Evolutionary conservation across 2,113 vertebrate species (phyloP).

Genomic region (Corythaixoides concolor): DNA sequence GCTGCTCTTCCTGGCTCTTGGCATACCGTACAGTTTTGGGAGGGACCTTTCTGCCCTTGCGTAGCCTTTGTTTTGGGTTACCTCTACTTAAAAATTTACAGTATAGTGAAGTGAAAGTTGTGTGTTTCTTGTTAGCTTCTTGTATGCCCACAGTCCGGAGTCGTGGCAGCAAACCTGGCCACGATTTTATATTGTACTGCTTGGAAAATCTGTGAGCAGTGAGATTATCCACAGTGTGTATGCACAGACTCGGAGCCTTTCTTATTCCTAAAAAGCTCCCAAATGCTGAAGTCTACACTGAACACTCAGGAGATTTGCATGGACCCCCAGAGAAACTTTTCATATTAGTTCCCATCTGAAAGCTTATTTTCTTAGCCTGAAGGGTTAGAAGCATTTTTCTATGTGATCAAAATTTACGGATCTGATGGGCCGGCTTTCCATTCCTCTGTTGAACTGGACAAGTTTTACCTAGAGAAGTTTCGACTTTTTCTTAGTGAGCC

Average conservation of each 20-base stretch:
- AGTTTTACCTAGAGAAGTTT: not conserved
- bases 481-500: not conserved
- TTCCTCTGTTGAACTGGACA: not conserved
- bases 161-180: not conserved
- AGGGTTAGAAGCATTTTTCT: not conserved
- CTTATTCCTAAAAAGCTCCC: not conserved
- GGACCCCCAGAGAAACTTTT: not conserved
- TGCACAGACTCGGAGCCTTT: not conserved
- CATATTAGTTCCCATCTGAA: not conserved
- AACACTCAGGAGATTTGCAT: not conserved
- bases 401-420: not conserved
- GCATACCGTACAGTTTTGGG: not conserved
- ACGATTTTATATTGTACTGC: not conserved
- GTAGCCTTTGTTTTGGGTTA: not conserved
- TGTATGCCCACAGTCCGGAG: not conserved
- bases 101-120: not conserved
- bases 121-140: not conserved
- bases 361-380: not conserved
- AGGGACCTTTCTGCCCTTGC: not conserved
- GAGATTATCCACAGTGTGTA: not conserved
- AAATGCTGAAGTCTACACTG: not conserved
- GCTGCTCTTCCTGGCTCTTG: not conserved
- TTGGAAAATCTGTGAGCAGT: not conserved
- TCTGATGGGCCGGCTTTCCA: not conserved
- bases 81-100: not conserved